A percentile compares a stretch with the other conserved stretches of the same genome.
These are phyloP conservation scores for Erithacus rubecula DNA, from an alignment of 2,797 vertebrate species.

Conservation along the genomic window DNA sequence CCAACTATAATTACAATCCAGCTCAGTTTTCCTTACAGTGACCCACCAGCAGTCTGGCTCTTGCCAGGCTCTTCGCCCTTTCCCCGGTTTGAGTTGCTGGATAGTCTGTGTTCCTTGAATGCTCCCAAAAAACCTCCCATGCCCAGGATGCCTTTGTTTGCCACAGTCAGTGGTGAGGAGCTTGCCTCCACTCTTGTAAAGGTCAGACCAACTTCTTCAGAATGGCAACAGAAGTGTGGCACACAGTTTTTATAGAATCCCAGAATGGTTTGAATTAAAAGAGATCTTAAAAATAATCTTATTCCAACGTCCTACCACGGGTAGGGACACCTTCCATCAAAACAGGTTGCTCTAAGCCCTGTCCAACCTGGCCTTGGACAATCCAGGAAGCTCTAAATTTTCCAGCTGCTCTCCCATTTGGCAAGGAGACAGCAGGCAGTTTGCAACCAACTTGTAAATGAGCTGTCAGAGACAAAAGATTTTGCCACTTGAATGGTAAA, in stretches of 20 bases:
- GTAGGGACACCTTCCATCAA: background rate
- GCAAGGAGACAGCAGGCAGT: background rate
- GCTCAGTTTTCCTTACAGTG: background rate
- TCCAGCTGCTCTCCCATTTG: background rate
- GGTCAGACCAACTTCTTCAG: background rate
- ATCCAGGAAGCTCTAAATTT: background rate
- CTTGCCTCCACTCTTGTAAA: background rate
- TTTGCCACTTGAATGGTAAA: background rate
- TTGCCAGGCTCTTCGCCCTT: background rate
- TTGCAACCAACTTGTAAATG: background rate
- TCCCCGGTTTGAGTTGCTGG: background rate
- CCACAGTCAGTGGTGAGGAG: background rate
- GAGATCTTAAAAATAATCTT: background rate
- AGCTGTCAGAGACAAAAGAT: background rate
- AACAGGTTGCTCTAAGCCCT: background rate
- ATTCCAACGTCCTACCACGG: background rate
- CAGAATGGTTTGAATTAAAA: background rate
- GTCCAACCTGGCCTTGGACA: background rate
- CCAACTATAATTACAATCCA: background rate
- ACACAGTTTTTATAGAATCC: accelerated
- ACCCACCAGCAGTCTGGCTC: background rate
- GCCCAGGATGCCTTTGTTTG: background rate
- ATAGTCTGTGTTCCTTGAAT: background rate
- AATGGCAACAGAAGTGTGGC: background rate
- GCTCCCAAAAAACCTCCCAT: background rate